Evolutionary conservation across 1,140 invertebrate genomes (phyloP).

Genomic region (Rhynchophorus ferrugineus): DNA sequence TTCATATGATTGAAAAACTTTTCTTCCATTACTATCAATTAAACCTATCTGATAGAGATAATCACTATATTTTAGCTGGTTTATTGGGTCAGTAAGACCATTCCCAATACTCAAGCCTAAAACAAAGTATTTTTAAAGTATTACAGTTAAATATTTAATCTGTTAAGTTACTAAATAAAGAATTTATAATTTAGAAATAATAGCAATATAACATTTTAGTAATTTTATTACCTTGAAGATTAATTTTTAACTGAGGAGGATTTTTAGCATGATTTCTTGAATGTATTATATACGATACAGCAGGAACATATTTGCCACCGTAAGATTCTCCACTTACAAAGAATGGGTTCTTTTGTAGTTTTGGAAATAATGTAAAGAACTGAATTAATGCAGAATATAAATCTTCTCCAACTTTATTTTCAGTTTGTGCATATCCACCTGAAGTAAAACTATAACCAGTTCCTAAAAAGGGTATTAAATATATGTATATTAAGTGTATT

Average conservation of each 20-base stretch:
- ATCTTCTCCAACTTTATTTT: slow-evolving; percentile 57
- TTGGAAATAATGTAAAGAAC: slow-evolving; percentile 66
- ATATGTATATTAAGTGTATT: neutral
- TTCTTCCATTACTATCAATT: slow-evolving; percentile 53
- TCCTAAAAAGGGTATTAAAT: slow-evolving; percentile 37
- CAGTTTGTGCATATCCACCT: slow-evolving; percentile 55
- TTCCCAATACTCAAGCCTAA: slow-evolving; percentile 76
- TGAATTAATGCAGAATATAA: slow-evolving; percentile 58
- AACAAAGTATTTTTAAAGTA: slow-evolving; percentile 29
- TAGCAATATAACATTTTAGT: slow-evolving; percentile 49
- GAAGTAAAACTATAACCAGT: slow-evolving; percentile 69
- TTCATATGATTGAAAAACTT: slow-evolving; percentile 52
- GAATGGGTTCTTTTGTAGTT: slow-evolving; percentile 57
- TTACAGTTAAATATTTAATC: slow-evolving; percentile 46
- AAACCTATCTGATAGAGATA: slow-evolving; percentile 71
- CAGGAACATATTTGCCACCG: slow-evolving; percentile 75
- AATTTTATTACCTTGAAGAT: slow-evolving; percentile 50
- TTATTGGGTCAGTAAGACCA: slow-evolving; percentile 69
- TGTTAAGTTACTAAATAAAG: neutral
- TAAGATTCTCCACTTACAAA: slow-evolving; percentile 81
- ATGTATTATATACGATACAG: slow-evolving; percentile 65
- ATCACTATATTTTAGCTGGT: slow-evolving; percentile 62
- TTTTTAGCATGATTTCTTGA: slow-evolving; percentile 56
- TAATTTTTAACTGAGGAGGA: slow-evolving; percentile 52
- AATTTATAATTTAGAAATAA: neutral